Base-by-base conservation (phyloP, 2,797 vertebrate species). In the Benthosema pterotum region DNA sequence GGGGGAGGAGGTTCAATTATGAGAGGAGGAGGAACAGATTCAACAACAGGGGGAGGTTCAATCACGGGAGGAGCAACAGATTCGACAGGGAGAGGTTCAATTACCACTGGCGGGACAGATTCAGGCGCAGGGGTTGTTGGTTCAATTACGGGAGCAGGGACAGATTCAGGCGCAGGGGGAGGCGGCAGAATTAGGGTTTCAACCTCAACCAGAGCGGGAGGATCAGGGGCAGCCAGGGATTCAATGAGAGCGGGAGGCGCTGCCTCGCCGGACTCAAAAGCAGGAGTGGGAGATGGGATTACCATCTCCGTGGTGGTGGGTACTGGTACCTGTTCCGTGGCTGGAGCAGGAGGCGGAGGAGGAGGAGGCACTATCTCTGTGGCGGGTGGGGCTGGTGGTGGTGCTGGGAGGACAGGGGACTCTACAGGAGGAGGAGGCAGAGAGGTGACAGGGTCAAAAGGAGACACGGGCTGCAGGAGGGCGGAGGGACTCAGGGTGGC, bases 251-350 rank as follows among this genome's bases (percentile, higher is more conserved):
- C 77, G 65, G 85, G 50, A 78, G 74, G 72, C 57, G 72, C 67
- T 4, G 60, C 60, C 56, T 57, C 42, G 50, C 45, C 42, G 53
- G 61, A 11, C 48, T 49, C 50, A 51, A 49, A 38, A 55, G 54
- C 32, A 11, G 25, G 11, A 52, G 53, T 54, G 42, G 81, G 42
- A 25, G 77, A 32, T 22, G 83, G 78, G 52, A 81, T 43, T 66
- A 82, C 81, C 72, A 69, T 70, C 52, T 89, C 85, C 61, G 43
- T 66, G 1, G 43, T 66, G 61, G 66, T 77, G 60, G 84, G 76
- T 46, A 74, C 80, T 77, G 71, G 81, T 88, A 91, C 89, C 88
- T 91, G 83, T 78, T 87, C 72, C 70, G 18, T 51, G 7, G 75
- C 69, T 60, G 77, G 68, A 25, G 70, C 69, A 60, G 83, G 75